Base-by-base conservation (phyloP, 2,797 vertebrate genomes). In the Melopsittacus undulatus region DNA sequence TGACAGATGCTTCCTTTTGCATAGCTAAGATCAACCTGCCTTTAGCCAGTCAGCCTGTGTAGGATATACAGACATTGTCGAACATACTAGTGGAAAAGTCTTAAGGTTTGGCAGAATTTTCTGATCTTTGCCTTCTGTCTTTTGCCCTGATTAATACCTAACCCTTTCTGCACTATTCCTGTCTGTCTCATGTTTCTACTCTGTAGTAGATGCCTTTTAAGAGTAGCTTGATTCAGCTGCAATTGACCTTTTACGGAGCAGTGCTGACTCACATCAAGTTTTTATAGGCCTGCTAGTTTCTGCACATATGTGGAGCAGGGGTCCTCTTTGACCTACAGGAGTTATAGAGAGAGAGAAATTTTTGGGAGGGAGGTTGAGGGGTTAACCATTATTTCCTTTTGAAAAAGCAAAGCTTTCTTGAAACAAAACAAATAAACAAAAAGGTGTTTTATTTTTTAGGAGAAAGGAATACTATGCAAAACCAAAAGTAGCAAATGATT, bases 51-150 rank as follows among this genome's bases (percentile, higher is more conserved):
- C 83, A 81, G 83, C 48, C 45, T 87, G 38, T 52, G 51, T 82
- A 78, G 81, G 86, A 83, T 93, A 83, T 83, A 67, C 11, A 18
- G 91, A 76, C 80, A 95, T 80, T 94, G 87, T 94, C 93, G 92
- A 96, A 94, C 67, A 54, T 89, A 80, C 82, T 93, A 96, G 88
- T 83, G 63, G 57, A 90, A 86, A 92, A 93, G 61, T 90, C 94
- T 94, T 97, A 96, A 95, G 63, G 92, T 80, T 94, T 95, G 94
- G 94, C 77, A 97, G 94, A 97, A 95, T 93, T 87, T 87, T 95
- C 85, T 95, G 73, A 68, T 70, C 92, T 95, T 92, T 96, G 69
- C 75, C 38, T 83, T 96, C 90, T 85, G 80, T 89, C 81, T 97
- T 96, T 94, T 93, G 52, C 87, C 90, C 76, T 95, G 96, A 96